Evolutionary conservation across 2,113 vertebrate species (phyloP), one percentile per base, ranked within the genome.

Genomic region (Protobothrops flavoviridis): DNA sequence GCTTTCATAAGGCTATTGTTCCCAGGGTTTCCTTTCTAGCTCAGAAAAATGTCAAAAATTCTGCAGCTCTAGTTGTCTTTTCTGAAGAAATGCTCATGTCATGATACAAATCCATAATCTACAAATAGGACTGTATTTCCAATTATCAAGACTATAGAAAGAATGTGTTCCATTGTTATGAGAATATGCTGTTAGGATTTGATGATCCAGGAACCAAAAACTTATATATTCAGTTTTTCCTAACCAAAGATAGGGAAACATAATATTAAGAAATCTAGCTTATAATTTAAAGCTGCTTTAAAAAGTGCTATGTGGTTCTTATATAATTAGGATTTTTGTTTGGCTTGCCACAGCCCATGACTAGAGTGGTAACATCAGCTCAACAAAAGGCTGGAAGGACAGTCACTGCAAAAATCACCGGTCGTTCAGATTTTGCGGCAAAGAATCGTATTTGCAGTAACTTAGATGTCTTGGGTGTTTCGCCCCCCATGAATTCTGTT

Each of bases 371-470:
- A 93, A 99, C 98, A 53, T 97, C 99, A 85, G 97, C 97, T 92
- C 99, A 99, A 26, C 99, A 99, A 97, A 99, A 98, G 97, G 96
- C 99, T 55, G 97, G 98, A 95, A 99, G 98, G 97, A 99, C 98
- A 0, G 98, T 99, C 90, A 99, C 98, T 0, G 99, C 99, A 94
- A 98, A 98, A 81, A 97, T 99, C 96, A 98, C 97, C 0, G 98
- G 98, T 6, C 98, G 98, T 87, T 93, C 97, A 74, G 99, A 99
- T 92, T 95, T 95, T 26, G 95, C 96, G 61, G 92, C 97, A 91
- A 99, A 98, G 95, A 93, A 95, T 39, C 98, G 98, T 91, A 81
- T 97, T 52, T 95, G 94, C 81, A 96, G 97, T 90, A 98, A 96
- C 94, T 96, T 99, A 90, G 97, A 98, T 17, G 98, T 99, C 93